A percentile compares a stretch with the other conserved stretches of the same genome.
These are phyloP conservation scores for Sanderia malayensis DNA, from an alignment of 30 jellyfish, hydroid and myxozoan genomes.

Conservation along the genomic window DNA sequence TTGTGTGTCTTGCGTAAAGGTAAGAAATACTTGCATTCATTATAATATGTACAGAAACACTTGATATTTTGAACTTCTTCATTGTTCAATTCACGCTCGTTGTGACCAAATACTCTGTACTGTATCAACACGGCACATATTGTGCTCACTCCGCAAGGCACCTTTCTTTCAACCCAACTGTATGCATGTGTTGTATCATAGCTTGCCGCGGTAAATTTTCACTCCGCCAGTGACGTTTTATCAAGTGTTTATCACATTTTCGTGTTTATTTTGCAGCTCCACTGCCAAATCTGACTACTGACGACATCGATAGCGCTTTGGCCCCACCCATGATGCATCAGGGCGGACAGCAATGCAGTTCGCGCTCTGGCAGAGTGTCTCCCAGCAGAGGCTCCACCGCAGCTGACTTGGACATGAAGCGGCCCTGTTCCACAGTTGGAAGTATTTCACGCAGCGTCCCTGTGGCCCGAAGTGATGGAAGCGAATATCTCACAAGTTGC, in stretches of 20 bases:
- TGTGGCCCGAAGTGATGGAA: conserved; percentile 99
- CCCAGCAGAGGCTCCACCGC: conserved; percentile 44
- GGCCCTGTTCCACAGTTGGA: conserved; percentile 96
- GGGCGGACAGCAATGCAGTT: conserved; percentile 50
- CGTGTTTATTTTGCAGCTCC: conserved; percentile 69
- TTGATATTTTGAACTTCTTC: no score
- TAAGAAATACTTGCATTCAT: no score
- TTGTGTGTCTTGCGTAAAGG: conserved; percentile 98
- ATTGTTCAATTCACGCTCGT: no score
- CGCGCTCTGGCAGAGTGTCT: conserved; percentile 56
- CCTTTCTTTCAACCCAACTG: no score
- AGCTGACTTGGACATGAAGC: conserved; percentile 82
- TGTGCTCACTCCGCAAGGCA: no score
- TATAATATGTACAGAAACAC: no score
- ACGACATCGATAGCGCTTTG: conserved; percentile 94
- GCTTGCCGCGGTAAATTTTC: no score
- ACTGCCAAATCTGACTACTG: conserved; percentile 94
- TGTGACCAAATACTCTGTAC: no score
- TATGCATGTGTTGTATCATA: no score
- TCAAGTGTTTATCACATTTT: not conserved
- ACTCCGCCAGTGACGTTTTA: no score
- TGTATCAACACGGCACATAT: no score
- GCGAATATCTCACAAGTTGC: conserved; percentile 96
- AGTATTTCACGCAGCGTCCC: conserved; percentile 94
- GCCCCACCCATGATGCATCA: conserved; percentile 96